These are phyloP conservation scores for Gasteruption jaculator DNA, from an alignment of 2,888 invertebrate species.

Conservation along the genomic window DNA sequence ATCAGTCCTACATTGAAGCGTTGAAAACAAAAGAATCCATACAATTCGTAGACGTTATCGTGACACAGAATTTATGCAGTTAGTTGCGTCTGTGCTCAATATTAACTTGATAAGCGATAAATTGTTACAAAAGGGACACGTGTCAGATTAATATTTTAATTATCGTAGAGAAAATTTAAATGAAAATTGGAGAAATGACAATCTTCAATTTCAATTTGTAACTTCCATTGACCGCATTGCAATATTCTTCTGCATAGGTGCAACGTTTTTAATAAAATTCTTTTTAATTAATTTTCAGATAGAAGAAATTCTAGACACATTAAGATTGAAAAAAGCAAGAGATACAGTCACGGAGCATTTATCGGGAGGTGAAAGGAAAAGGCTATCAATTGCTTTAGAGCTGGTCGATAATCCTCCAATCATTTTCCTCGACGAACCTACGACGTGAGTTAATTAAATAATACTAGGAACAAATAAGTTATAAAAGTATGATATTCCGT, in stretches of 20 bases:
- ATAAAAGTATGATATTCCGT: conserved; percentile 18
- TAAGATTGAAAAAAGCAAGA: conserved; percentile 70
- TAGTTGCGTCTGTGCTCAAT: no score
- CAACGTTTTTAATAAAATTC: neutral
- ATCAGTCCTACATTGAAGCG: no score
- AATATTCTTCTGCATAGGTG: neutral
- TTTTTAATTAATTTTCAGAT: conserved; percentile 59
- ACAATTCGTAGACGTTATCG: no score
- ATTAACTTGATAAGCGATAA: no score
- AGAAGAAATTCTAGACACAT: conserved; percentile 76
- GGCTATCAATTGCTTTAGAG: conserved; percentile 90
- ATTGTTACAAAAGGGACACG: no score
- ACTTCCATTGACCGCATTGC: no score
- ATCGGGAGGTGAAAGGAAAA: conserved; percentile 90
- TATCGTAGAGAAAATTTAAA: no score
- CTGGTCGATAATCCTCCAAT: conserved; percentile 93
- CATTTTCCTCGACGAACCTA: conserved; percentile 93
- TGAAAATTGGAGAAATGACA: no score
- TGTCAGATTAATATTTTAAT: no score
- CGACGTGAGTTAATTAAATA: conserved; percentile 68
- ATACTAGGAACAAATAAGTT: conserved; percentile 5
- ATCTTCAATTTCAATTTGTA: no score
- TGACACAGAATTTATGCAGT: no score
- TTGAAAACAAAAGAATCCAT: no score
- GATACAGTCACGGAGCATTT: conserved; percentile 70